These are phyloP conservation scores for Amyelois transitella DNA, from an alignment of 1,140 invertebrate species.

Conservation along the genomic window DNA sequence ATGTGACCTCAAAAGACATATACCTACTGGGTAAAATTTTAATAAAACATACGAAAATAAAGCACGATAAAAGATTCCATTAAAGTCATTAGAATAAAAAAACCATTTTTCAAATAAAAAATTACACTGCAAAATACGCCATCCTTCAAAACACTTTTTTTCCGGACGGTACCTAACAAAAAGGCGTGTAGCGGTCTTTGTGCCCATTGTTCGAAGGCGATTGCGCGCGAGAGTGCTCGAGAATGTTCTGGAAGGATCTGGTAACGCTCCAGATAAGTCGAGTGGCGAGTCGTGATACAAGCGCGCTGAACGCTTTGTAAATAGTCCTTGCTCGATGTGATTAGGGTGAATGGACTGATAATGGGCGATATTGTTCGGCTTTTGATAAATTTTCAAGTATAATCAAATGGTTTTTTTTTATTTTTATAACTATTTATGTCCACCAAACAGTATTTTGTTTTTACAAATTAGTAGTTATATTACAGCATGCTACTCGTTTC, in stretches of 20 bases:
- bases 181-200: background rate
- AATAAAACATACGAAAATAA: too few relatives aligned
- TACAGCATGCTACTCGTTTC: too few relatives aligned
- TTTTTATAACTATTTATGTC: too few relatives aligned
- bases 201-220: background rate
- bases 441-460: too few relatives aligned
- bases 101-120: too few relatives aligned
- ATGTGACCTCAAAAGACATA: too few relatives aligned
- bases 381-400: background rate
- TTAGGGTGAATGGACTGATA: constrained; percentile 3
- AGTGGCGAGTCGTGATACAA: background rate
- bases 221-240: background rate
- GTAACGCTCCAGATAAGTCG: background rate
- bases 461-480: too few relatives aligned
- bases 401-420: too few relatives aligned
- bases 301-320: background rate
- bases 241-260: background rate
- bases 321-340: background rate
- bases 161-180: background rate
- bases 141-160: background rate
- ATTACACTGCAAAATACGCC: too few relatives aligned
- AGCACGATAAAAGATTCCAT: too few relatives aligned
- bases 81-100: too few relatives aligned
- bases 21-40: too few relatives aligned
- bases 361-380: constrained; percentile 9